Evolutionary conservation across 2,888 invertebrate genomes (phyloP).

Genomic region (Scaptomyza flava): DNA sequence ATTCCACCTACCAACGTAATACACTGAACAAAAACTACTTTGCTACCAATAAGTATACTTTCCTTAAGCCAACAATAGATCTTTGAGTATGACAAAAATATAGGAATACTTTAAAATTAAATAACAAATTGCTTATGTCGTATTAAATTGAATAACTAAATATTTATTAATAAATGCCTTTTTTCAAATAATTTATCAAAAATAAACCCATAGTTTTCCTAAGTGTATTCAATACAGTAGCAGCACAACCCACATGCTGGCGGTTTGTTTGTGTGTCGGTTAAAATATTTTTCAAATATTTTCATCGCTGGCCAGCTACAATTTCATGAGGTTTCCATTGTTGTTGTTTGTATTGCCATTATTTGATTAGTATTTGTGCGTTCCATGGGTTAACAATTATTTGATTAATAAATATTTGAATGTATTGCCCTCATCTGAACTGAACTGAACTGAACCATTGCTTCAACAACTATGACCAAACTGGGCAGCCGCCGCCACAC

Average conservation of each 20-base stretch:
- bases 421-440: conserved; percentile 68
- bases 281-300: conserved; percentile 76
- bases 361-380: conserved; percentile 65
- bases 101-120: too few species aligned
- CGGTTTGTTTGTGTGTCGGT: conserved; percentile 52
- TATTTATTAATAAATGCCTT: too few species aligned
- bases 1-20: not conserved
- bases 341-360: conserved; percentile 51
- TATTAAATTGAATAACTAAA: too few species aligned
- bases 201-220: not conserved
- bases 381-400: conserved; percentile 67
- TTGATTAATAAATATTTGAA: conserved; percentile 78
- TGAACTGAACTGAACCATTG: conserved; percentile 16
- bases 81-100: too few species aligned
- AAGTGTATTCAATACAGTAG: not conserved
- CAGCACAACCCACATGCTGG: conserved; percentile 56
- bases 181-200: too few species aligned
- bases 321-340: conserved; percentile 37
- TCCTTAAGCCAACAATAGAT: too few species aligned
- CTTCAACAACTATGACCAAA: conserved; percentile 28
- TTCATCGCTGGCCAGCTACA: conserved; percentile 50
- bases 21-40: conserved; percentile 1
- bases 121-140: too few species aligned
- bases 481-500: conserved; percentile 44
- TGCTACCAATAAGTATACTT: too few species aligned